Evolutionary conservation across 1,140 invertebrate species (phyloP).

Genomic region (Matsumurasca onukii): DNA sequence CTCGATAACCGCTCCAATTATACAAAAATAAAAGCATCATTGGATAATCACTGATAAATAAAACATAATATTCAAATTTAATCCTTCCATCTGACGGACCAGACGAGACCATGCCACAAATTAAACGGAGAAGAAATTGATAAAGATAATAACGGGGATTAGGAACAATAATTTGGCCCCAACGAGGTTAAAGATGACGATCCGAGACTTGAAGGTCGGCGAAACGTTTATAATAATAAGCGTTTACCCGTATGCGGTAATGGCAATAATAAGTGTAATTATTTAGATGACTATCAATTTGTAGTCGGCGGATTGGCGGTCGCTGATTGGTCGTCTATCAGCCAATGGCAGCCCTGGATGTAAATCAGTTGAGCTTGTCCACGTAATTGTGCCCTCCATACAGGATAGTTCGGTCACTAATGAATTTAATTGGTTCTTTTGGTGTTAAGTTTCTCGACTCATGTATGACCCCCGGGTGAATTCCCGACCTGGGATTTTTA

Average conservation of each 20-base stretch:
- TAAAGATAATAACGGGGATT: constrained; percentile 22
- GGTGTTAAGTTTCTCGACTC: background rate
- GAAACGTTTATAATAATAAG: constrained; percentile 24
- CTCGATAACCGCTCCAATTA: constrained; percentile 13
- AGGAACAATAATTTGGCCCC: constrained; percentile 1
- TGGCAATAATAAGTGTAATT: constrained; percentile 25
- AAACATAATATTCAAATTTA: constrained; percentile 26
- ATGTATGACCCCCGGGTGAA: too few species aligned
- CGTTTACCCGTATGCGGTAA: constrained; percentile 24
- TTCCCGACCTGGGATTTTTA: too few species aligned
- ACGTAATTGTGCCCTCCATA: background rate
- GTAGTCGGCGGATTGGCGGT: background rate
- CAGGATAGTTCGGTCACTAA: background rate
- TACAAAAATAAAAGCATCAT: background rate
- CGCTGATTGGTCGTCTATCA: constrained; percentile 4
- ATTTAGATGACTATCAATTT: constrained; percentile 25
- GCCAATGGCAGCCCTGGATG: constrained; percentile 2
- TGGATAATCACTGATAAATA: constrained; percentile 17
- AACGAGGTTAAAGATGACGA: constrained; percentile 25
- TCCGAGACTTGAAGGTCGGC: too few species aligned
- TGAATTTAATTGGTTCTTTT: constrained; percentile 6
- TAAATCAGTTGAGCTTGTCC: constrained; percentile 7
- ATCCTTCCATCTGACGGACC: constrained; percentile 3
- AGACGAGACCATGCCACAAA: constrained; percentile 6
- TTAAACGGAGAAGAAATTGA: constrained; percentile 16